Conservation (phyloP, 2,888 invertebrate genomes). For the Mythimna loreyi region DNA sequence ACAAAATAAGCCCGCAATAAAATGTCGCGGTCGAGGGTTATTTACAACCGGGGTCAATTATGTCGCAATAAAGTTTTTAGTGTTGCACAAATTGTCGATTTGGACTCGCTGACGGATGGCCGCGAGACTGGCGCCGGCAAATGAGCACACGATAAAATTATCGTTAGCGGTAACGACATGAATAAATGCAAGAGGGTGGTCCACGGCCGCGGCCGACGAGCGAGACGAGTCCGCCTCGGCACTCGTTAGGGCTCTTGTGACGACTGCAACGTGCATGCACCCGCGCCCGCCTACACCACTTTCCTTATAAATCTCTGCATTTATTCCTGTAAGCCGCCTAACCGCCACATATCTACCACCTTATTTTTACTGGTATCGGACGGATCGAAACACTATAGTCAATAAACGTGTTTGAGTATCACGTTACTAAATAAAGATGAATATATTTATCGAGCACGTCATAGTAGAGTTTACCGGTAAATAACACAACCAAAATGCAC, state of each 20-base stretch:
- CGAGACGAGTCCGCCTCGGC: conserved; percentile 74
- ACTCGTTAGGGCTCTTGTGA: conserved; percentile 87
- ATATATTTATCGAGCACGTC: conserved; percentile 26
- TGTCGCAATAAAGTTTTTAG: conserved; percentile 89
- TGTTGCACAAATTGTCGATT: conserved; percentile 90
- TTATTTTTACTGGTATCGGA: neutral
- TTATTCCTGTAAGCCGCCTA: conserved; percentile 52
- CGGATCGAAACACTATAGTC: neutral
- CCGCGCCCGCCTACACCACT: conserved; percentile 41
- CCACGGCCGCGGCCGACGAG: conserved; percentile 76
- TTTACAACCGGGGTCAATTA: conserved; percentile 88
- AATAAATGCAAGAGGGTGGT: conserved; percentile 91
- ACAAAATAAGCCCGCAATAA: conserved; percentile 77
- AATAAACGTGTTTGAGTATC: neutral
- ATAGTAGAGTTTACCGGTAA: conserved; percentile 36
- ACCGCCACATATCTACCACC: conserved; percentile 5
- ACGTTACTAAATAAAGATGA: neutral
- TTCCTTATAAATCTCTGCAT: conserved; percentile 63
- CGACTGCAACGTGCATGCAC: conserved; percentile 69
- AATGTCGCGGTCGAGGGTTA: conserved; percentile 77
- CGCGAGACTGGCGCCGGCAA: conserved; percentile 89
- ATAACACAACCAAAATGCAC: conserved; percentile 67
- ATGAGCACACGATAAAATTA: conserved; percentile 92
- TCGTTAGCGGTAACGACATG: conserved; percentile 91
- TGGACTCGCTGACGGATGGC: conserved; percentile 88